phyloP scores from a whole-genome alignment of 1,140 invertebrate species.

The Parasteatoda tepidariorum region DNA sequence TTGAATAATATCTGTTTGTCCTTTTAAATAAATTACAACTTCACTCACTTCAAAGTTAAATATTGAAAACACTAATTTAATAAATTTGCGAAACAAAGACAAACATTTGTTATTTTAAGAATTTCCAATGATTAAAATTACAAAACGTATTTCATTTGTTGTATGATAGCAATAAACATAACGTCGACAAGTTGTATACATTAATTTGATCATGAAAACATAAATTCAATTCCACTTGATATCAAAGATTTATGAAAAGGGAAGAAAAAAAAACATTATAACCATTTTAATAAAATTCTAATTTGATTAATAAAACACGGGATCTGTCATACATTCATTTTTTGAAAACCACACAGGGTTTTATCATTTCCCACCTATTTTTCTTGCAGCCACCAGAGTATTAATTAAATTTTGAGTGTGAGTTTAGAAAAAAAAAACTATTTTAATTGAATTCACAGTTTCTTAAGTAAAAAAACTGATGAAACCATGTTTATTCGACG shows the following conservation, averaged over 20 bases:
- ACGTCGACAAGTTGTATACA: not conserved
- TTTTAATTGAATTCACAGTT: constrained; percentile 45
- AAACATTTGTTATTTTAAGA: no score
- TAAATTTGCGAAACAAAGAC: no score
- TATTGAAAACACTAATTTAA: no score
- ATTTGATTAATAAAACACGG: constrained; percentile 33
- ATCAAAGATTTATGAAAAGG: not conserved
- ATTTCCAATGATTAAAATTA: no score
- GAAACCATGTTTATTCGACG: not conserved
- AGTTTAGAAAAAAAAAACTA: constrained; percentile 5
- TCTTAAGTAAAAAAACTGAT: constrained; percentile 4
- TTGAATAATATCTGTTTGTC: no score
- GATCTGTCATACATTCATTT: constrained; percentile 10
- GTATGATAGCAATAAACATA: no score
- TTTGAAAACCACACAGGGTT: not conserved
- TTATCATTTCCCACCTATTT: constrained; percentile 8
- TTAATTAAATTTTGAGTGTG: constrained; percentile 36
- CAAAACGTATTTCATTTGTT: no score
- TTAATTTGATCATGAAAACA: not conserved
- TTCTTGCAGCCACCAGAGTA: not conserved
- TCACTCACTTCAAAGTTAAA: no score
- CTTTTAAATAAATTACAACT: no score
- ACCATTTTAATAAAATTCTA: constrained; percentile 2
- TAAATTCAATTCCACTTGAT: not conserved
- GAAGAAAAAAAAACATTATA: not conserved